These are phyloP conservation scores for Limosa lapponica DNA, from an alignment of 2,797 vertebrate genomes.

Conservation along the genomic window DNA sequence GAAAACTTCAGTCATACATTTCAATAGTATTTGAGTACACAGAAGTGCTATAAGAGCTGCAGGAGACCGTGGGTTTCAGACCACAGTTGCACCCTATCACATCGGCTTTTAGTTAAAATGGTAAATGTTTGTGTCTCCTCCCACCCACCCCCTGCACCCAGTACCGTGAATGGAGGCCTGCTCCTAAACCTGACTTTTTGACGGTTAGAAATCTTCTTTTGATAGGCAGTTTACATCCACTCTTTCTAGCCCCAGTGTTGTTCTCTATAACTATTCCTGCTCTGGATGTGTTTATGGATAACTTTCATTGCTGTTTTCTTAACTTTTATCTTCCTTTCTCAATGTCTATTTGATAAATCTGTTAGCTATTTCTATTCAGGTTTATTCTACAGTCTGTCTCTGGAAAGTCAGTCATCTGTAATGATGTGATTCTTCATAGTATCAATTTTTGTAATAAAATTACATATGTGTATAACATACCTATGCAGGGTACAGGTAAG, in stretches of 20 bases:
- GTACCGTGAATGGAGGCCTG: neutral
- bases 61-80: neutral
- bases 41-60: neutral
- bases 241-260: neutral
- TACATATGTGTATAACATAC: neutral
- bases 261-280: neutral
- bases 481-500: neutral
- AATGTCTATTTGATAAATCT: neutral
- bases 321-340: neutral
- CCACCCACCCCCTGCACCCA: accelerated
- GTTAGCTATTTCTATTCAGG: neutral
- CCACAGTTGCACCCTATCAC: neutral
- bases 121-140: neutral
- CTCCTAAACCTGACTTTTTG: neutral
- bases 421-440: neutral
- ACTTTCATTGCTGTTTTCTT: neutral
- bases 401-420: neutral
- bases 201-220: neutral
- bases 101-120: neutral
- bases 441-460: neutral
- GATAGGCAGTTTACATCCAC: neutral
- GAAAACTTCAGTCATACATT: neutral
- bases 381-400: neutral
- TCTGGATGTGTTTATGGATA: neutral
- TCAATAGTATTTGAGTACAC: neutral